A percentile compares a stretch with the other conserved stretches of the same genome.
Evolutionary conservation across 2,888 invertebrate species (phyloP).

Genomic region (Melanchra persicariae): DNA sequence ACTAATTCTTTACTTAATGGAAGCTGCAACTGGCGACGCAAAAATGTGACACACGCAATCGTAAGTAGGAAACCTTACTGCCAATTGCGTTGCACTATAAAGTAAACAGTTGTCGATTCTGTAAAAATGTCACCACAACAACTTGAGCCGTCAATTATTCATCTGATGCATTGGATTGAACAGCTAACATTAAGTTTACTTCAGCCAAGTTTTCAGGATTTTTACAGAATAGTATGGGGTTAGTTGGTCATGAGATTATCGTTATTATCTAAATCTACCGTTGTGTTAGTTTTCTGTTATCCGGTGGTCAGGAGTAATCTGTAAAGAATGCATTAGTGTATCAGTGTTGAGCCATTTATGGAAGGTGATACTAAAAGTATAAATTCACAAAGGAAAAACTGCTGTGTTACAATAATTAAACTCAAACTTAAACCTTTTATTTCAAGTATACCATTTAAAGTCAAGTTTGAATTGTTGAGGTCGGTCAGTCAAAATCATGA

Average conservation of each 20-base stretch:
- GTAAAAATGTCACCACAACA: neutral
- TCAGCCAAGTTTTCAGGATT: neutral
- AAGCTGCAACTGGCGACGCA: neutral
- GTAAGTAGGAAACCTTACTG: neutral
- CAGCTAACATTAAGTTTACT: neutral
- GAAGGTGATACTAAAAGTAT: too few species aligned
- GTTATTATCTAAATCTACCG: neutral
- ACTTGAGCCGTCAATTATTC: too few species aligned
- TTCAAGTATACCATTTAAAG: too few species aligned
- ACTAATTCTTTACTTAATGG: too few species aligned
- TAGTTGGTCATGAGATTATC: neutral
- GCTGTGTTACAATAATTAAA: neutral
- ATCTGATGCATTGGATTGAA: neutral
- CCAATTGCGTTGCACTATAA: neutral
- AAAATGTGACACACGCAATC: neutral
- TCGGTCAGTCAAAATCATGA: too few species aligned
- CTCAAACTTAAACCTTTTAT: too few species aligned
- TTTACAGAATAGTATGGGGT: neutral
- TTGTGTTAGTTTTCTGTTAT: constrained; percentile 11
- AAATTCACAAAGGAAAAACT: neutral
- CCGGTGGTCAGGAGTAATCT: constrained; percentile 7
- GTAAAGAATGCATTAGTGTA: constrained; percentile 1
- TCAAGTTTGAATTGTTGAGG: too few species aligned
- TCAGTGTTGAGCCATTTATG: neutral
- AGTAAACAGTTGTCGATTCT: neutral